Evolutionary conservation across 1,140 invertebrate genomes (phyloP).

Genomic region (Lucilia sericata): DNA sequence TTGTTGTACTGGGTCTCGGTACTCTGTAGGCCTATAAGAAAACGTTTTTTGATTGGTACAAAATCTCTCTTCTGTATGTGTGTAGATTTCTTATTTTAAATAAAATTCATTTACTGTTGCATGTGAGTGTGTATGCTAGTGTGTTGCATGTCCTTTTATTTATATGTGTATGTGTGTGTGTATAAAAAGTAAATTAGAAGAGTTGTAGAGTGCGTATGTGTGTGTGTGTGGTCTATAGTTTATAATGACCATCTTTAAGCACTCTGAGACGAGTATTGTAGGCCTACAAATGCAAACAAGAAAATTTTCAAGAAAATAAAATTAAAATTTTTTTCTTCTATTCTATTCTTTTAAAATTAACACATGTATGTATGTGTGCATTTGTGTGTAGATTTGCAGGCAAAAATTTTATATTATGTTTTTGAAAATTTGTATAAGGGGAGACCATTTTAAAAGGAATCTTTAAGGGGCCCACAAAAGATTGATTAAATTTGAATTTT

Average conservation of each 20-base stretch:
- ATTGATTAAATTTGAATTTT: no score
- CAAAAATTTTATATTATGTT: no score
- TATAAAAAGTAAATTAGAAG: background rate
- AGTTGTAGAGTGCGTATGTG: background rate
- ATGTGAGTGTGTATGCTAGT: background rate
- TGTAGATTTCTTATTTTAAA: slow-evolving; percentile 16
- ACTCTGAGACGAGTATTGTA: background rate
- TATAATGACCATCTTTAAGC: slow-evolving; percentile 23
- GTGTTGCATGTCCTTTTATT: background rate
- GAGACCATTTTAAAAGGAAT: no score
- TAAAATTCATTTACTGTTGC: background rate
- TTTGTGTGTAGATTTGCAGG: no score
- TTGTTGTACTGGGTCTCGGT: background rate
- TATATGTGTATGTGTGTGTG: background rate
- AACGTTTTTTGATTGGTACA: slow-evolving; percentile 22
- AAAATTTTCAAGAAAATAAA: slow-evolving; percentile 13
- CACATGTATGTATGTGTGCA: no score
- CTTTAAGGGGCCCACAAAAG: no score
- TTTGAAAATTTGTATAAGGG: no score
- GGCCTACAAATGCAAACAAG: background rate
- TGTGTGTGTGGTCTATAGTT: background rate
- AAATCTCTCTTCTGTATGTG: background rate
- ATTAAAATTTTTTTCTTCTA: background rate
- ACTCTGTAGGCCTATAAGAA: background rate
- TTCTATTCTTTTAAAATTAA: background rate